These are phyloP conservation scores for Drosophila ezoana DNA, from an alignment of 2,888 invertebrate species.

Conservation along the genomic window DNA sequence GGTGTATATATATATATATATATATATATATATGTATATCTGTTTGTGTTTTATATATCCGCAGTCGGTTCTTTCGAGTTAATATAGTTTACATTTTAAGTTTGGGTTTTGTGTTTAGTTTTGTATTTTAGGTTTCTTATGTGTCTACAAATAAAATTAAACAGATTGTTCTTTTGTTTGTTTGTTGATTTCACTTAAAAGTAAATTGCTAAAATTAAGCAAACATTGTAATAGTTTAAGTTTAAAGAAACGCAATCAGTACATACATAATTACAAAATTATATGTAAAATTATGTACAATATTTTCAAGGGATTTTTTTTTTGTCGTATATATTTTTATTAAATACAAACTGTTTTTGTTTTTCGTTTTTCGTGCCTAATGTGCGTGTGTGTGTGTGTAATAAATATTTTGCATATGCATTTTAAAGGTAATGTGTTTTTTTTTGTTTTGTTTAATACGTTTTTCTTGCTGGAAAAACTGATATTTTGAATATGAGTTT, in stretches of 20 bases:
- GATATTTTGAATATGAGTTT: conserved; percentile 66
- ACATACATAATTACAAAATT: conserved; percentile 76
- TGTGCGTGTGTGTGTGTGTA: conserved; percentile 56
- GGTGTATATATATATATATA: conserved; percentile 20
- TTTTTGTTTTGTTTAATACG: conserved; percentile 21
- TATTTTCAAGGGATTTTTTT: conserved; percentile 32
- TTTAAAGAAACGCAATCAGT: conserved; percentile 65
- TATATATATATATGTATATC: conserved; percentile 24
- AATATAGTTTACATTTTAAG: conserved; percentile 26
- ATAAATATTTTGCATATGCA: conserved; percentile 69
- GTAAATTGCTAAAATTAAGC: conserved; percentile 64
- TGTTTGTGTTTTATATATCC: conserved; percentile 24
- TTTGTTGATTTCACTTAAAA: conserved; percentile 19
- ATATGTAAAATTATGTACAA: conserved; percentile 72
- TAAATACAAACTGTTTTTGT: conserved; percentile 23
- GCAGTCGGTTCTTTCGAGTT: conserved; percentile 22
- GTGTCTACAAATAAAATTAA: conserved; percentile 42
- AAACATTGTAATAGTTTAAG: conserved; percentile 65
- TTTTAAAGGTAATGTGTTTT: conserved; percentile 31
- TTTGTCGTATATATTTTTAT: conserved; percentile 9
- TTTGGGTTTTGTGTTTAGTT: conserved; percentile 8
- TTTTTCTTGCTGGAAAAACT: conserved; percentile 55
- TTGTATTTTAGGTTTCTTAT: conserved; percentile 30
- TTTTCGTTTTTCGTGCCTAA: conserved; percentile 34
- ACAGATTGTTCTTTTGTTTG: conserved; percentile 30